Percentiles rank a stretch among this genome's conserved stretches.
Evolutionary conservation across 2,113 vertebrate species (phyloP).

Genomic region (Amia ocellicauda): DNA sequence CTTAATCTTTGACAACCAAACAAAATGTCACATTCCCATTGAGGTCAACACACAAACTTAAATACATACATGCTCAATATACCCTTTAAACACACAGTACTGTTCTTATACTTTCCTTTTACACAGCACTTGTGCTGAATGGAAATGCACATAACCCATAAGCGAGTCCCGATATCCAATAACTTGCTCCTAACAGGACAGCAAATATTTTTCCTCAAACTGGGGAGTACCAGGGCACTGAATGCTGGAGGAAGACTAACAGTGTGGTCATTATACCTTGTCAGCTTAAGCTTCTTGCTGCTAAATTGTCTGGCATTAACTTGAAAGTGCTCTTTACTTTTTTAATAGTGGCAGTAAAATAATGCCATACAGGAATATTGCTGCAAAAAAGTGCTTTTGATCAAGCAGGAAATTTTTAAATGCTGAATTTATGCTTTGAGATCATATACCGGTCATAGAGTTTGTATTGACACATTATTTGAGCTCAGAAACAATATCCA

Average conservation of each 20-base stretch:
- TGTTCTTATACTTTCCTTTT: too few relatives aligned
- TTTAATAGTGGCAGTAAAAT: neutral
- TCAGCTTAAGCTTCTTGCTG: neutral
- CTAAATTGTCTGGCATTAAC: neutral
- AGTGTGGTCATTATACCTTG: neutral
- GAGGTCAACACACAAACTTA: too few relatives aligned
- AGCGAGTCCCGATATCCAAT: neutral
- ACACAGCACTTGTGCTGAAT: neutral
- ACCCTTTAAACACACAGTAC: too few relatives aligned
- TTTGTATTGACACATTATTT: too few relatives aligned
- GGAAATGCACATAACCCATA: neutral
- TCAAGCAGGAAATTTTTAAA: neutral
- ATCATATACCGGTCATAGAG: too few relatives aligned
- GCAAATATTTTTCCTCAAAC: neutral
- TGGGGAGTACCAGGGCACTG: neutral
- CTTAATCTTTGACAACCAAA: too few relatives aligned
- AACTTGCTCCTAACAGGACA: neutral
- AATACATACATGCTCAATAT: too few relatives aligned
- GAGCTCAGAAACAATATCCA: too few relatives aligned
- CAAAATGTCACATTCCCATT: too few relatives aligned
- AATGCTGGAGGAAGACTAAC: neutral
- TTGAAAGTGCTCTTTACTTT: neutral
- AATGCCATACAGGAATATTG: neutral
- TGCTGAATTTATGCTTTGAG: too few relatives aligned
- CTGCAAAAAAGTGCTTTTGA: neutral